These are phyloP conservation scores for Stomatorhinus ivindoensis DNA, from an alignment of 2,113 vertebrate genomes.

Conservation along the genomic window DNA sequence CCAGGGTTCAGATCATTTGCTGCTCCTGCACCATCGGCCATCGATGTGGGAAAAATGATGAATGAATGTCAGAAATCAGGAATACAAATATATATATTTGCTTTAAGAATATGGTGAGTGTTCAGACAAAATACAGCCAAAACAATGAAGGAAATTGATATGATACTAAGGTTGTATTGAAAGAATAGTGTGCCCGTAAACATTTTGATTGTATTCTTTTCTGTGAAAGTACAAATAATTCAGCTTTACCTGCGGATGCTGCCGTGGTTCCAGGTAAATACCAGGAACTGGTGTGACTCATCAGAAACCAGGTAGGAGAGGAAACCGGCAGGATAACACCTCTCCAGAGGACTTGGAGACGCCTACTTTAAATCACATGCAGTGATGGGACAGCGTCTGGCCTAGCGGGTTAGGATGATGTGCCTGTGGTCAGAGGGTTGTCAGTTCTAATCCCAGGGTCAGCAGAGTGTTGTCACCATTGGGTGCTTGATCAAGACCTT, in stretches of 20 bases:
- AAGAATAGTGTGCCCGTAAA: not conserved
- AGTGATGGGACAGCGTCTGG: not conserved
- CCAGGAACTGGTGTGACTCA: too few species aligned
- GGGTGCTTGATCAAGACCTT: too few species aligned
- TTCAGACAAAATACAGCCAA: not conserved
- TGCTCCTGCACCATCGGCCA: not conserved
- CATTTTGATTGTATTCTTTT: not conserved
- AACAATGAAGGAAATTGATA: not conserved
- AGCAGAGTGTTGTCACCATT: not conserved
- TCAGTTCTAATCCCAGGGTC: not conserved
- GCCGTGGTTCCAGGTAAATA: too few species aligned
- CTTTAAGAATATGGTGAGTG: not conserved
- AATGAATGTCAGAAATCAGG: not conserved
- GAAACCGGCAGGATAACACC: too few species aligned
- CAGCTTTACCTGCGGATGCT: not conserved
- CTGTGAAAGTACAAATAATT: not conserved
- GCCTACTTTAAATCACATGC: not conserved
- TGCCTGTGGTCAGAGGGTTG: not conserved
- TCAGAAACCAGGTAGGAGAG: too few species aligned
- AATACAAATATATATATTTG: not conserved
- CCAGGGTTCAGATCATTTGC: not conserved
- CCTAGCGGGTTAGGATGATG: not conserved
- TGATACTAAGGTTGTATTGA: not conserved
- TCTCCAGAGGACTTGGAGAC: not conserved
- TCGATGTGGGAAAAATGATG: not conserved